These are phyloP conservation scores for Pinna nobilis DNA, from an alignment of 1,140 invertebrate genomes.

Conservation along the genomic window DNA sequence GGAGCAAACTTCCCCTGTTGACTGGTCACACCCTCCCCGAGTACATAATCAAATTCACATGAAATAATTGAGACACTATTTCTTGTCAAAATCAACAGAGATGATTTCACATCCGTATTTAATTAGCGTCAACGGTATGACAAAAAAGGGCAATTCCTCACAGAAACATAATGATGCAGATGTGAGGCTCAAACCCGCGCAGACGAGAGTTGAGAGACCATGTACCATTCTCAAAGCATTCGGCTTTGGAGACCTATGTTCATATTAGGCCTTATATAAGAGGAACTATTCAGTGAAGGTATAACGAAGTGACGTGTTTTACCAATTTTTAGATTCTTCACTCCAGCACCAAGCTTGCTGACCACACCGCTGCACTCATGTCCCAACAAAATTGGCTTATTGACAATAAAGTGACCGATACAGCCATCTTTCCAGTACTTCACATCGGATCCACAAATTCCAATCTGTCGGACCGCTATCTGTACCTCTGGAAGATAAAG, in stretches of 20 bases:
- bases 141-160: no score
- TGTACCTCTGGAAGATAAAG: conserved; percentile 84
- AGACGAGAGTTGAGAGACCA: neutral
- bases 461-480: conserved; percentile 90
- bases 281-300: neutral
- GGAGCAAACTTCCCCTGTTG: no score
- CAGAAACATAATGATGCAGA: no score
- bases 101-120: no score
- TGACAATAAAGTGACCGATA: conserved; percentile 77
- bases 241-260: neutral
- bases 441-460: conserved; percentile 97
- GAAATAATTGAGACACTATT: no score
- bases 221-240: neutral
- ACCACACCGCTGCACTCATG: conserved; percentile 70
- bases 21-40: no score
- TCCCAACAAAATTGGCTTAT: conserved; percentile 65
- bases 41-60: no score
- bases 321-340: conserved; percentile 68
- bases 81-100: no score
- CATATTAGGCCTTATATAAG: neutral
- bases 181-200: neutral
- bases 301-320: conserved; percentile 3
- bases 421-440: conserved; percentile 89
- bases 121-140: no score
- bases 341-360: conserved; percentile 72